phyloP scores from a whole-genome alignment of 2,113 vertebrate species.

The Falco punctatus region DNA sequence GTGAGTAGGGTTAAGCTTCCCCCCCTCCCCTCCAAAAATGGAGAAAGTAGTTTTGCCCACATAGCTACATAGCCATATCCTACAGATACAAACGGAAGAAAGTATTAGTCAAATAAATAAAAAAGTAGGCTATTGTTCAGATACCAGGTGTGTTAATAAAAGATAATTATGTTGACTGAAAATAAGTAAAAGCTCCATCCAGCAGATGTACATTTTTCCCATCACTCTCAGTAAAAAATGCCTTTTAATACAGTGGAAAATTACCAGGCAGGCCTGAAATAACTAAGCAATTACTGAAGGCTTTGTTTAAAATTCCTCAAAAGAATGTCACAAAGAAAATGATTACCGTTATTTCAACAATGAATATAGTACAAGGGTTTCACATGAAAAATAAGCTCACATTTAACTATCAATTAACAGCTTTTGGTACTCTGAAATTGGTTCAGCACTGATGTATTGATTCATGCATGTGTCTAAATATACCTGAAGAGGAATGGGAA shows the following conservation, averaged over 20 bases:
- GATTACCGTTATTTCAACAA: constrained; percentile 65
- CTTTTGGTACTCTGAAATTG: constrained; percentile 60
- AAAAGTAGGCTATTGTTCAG: constrained; percentile 59
- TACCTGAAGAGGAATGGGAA: neutral
- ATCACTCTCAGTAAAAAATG: constrained; percentile 55
- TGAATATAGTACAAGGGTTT: constrained; percentile 26
- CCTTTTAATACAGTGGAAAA: constrained; percentile 74
- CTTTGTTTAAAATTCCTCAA: constrained; percentile 74
- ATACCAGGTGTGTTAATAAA: constrained; percentile 65
- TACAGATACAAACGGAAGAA: constrained; percentile 27
- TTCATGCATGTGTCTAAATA: neutral
- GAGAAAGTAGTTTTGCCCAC: neutral
- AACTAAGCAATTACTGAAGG: constrained; percentile 69
- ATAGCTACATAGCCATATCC: neutral
- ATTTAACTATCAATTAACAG: constrained; percentile 69
- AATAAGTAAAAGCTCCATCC: constrained; percentile 65
- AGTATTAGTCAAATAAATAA: constrained; percentile 37
- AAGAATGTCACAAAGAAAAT: constrained; percentile 70
- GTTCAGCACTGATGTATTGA: constrained; percentile 35
- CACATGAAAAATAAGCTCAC: constrained; percentile 59
- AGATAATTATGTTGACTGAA: constrained; percentile 73
- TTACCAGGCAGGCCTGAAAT: constrained; percentile 71
- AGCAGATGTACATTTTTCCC: constrained; percentile 36
- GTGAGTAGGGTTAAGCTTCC: neutral
- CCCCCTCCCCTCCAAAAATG: too few species aligned